Conservation (phyloP, 2,797 vertebrate species). For the Linurgus olivaceus region DNA sequence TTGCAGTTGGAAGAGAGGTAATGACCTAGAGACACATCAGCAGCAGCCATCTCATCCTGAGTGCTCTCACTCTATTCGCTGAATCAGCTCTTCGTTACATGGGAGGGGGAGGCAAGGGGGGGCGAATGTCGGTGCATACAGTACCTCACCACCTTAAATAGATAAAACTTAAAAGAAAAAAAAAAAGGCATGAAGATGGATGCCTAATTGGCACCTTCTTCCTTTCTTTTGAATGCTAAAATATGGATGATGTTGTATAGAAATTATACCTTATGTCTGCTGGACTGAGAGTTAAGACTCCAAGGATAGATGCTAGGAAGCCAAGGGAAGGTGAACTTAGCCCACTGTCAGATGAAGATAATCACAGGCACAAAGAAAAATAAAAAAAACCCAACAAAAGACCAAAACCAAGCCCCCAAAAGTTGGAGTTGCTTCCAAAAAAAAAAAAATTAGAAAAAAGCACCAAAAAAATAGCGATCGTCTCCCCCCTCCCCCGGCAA, state of each 20-base stretch:
- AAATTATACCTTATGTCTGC: slow-evolving; percentile 69
- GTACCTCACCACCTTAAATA: slow-evolving; percentile 84
- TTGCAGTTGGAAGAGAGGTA: slow-evolving; percentile 84
- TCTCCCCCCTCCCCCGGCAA: slow-evolving; percentile 54
- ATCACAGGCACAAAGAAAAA: slow-evolving; percentile 70
- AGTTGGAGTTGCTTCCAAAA: slow-evolving; percentile 48
- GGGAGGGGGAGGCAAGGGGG: slow-evolving; percentile 66
- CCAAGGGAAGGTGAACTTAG: slow-evolving; percentile 63
- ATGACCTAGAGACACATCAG: slow-evolving; percentile 90
- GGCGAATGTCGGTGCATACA: slow-evolving; percentile 71
- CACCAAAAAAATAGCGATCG: background rate
- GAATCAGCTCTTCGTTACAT: slow-evolving; percentile 90
- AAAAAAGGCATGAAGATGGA: background rate
- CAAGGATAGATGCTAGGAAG: slow-evolving; percentile 54
- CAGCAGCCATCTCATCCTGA: slow-evolving; percentile 89
- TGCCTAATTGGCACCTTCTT: slow-evolving; percentile 39
- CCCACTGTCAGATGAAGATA: slow-evolving; percentile 65
- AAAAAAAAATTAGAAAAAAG: background rate
- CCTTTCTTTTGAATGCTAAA: slow-evolving; percentile 59
- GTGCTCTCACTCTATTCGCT: slow-evolving; percentile 84
- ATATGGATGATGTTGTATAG: slow-evolving; percentile 56
- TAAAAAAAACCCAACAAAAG: slow-evolving; percentile 24
- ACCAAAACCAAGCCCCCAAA: background rate
- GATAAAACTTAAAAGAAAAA: slow-evolving; percentile 40
- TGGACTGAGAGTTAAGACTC: slow-evolving; percentile 69